These are phyloP conservation scores for Globodera rostochiensis DNA, from an alignment of 1,140 invertebrate genomes.

Conservation along the genomic window DNA sequence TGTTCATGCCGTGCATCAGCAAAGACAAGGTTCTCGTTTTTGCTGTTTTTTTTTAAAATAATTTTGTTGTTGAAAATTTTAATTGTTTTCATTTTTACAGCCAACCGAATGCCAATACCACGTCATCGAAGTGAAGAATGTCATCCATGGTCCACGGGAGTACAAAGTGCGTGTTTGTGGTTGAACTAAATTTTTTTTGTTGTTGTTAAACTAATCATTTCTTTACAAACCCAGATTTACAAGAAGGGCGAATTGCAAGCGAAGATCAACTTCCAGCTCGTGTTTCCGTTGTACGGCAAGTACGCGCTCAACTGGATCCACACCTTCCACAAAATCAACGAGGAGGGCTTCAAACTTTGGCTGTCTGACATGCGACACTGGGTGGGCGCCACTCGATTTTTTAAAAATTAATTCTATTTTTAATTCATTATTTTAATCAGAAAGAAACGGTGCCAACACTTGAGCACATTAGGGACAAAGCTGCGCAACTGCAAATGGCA, in stretches of 20 bases:
- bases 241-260: background rate
- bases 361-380: conserved; percentile 19
- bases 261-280: conserved; percentile 14
- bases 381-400: background rate
- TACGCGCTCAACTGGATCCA: conserved; percentile 25
- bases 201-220: background rate
- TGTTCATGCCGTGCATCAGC: conserved; percentile 20
- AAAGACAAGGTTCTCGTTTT: conserved; percentile 17
- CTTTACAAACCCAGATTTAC: background rate
- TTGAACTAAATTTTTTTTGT: background rate
- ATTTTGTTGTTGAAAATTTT: background rate
- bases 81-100: background rate
- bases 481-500: conserved; percentile 16
- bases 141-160: background rate
- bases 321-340: conserved; percentile 11
- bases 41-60: background rate
- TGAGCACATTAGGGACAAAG: conserved; percentile 19
- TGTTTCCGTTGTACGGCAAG: conserved; percentile 15
- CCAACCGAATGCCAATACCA: conserved; percentile 24
- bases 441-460: conserved; percentile 16
- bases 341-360: conserved; percentile 24
- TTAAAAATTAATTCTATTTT: background rate
- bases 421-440: background rate
- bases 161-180: conserved; percentile 1
- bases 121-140: conserved; percentile 18